Base-by-base conservation (phyloP, 2,113 vertebrate genomes). In the Gymnocephalus cernua region DNA sequence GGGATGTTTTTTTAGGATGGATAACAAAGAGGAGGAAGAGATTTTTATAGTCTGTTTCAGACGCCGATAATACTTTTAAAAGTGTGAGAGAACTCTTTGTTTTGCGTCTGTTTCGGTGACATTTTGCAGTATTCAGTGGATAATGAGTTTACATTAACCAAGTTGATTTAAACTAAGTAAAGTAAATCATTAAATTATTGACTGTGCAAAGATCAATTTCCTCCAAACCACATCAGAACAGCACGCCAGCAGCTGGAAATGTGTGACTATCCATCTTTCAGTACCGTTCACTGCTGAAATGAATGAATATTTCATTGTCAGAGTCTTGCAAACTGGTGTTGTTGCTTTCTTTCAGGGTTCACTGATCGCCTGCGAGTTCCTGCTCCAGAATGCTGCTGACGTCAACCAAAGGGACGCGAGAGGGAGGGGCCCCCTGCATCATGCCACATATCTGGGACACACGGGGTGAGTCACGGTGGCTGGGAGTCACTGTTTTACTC, bases 371-470 rank as follows among this genome's bases (percentile, higher is more conserved):
- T 99, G 98, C 4, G 98, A 99, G 86, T 99, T 98, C 86, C 95
- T 99, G 86, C 96, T 99, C 44, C 98, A 99, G 94, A 99, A 99
- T 0, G 96, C 97, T 21, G 98, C 97, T 0, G 97, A 99, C 0
- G 98, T 99, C 74, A 97, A 99, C 96, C 98, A 99, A 95, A 97
- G 96, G 94, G 98, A 99, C 74, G 88, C 79, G 16, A 92, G 95
- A 76, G 98, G 97, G 71, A 93, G 97, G 38, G 97, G 96, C 0
- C 97, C 98, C 0, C 93, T 99, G 89, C 97, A 99, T 79, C 98
- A 99, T 0, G 97, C 97, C 86, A 99, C 98, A 0, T 97, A 96
- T 85, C 94, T 99, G 54, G 97, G 97, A 8, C 97, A 96, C 82
- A 99, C 98, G 0, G 97, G 98, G 98, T 99, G 77, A 95, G 97